Base-by-base conservation (phyloP, 2,888 invertebrate genomes). In the Heliconius sara region DNA sequence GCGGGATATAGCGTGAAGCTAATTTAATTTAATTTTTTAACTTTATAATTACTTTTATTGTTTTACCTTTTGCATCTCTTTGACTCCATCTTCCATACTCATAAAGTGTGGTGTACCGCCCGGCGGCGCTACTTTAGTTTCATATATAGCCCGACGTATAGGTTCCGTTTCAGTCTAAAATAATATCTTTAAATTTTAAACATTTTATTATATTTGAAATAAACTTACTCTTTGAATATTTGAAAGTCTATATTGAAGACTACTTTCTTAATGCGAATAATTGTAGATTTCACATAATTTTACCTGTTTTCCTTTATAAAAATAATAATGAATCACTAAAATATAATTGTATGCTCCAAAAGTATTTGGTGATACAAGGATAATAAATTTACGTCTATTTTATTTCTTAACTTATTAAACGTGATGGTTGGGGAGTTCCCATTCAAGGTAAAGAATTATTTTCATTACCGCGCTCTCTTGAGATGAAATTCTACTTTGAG, bases 151-250 rank as follows among this genome's bases (percentile, higher is more conserved):
- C 85, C 95, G 96, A 67, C 97, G 93, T 2, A 96, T 91, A 25
- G 96, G 95, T 88, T 97, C 97, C 74, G 96, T 96, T 25, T 96
- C 96, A 77, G 96, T 96, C 97, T 97, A 84, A 68, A 88, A 89
- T 84, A 74, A 52, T 52, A 52, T 52, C 52, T 52, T 19, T 19
- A 52, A 19, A 52, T 7, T 22, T 52, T 52, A 52, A 52, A 52
- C 22, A 52, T 52, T 22, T 52, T 19, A 7, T 19, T 47, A 47
- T 19, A 47, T 47, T 47, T 47, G 47, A 47, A 19, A 0, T 52
- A 52, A 52, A 7, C 7, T 19, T 52, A 52, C 52, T 7, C 7
- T 52, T 52, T 52, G 19, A 52, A 52, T 52, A 52, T 52, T 7
- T 52, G 52, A 52, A 52, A 52, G 0, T 19, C 19, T 19, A 52